Percentiles rank a stretch among this genome's conserved stretches.
phyloP scores from a whole-genome alignment of 2,113 vertebrate species.

The Gorsachius goisagi region DNA sequence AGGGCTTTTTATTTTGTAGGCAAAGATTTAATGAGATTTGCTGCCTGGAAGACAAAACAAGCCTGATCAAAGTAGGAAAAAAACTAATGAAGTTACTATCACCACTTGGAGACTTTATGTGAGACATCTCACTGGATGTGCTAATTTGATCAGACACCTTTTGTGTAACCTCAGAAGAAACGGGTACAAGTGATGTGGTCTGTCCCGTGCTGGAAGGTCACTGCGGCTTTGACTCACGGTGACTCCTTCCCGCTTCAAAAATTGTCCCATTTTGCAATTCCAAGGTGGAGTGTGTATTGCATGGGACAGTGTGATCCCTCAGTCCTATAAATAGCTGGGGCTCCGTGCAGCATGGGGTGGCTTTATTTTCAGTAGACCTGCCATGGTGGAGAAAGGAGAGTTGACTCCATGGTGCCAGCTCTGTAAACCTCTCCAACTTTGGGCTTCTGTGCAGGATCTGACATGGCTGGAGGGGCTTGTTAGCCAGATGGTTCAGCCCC shows the following conservation, averaged over 20 bases:
- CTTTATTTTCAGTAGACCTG: not conserved
- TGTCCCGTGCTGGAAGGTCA: not conserved
- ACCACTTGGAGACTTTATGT: not conserved
- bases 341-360: not conserved
- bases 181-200: not conserved
- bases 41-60: not conserved
- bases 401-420: not conserved
- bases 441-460: not conserved
- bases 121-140: not conserved
- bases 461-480: not conserved
- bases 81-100: not conserved
- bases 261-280: accelerated
- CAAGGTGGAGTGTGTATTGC: accelerated
- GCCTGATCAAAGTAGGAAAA: not conserved
- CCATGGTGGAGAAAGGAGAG: not conserved
- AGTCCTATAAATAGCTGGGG: not conserved
- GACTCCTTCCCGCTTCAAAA: not conserved
- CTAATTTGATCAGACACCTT: not conserved
- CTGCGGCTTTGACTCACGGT: not conserved
- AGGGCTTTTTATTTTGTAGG: not conserved
- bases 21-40: conserved; percentile 3
- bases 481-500: not conserved
- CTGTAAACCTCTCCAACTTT: not conserved
- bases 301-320: not conserved
- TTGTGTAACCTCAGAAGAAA: not conserved